Percentiles rank a stretch among this genome's conserved stretches.
Conservation (phyloP, 2,888 invertebrate genomes). For the Tetramorium bicarinatum region DNA sequence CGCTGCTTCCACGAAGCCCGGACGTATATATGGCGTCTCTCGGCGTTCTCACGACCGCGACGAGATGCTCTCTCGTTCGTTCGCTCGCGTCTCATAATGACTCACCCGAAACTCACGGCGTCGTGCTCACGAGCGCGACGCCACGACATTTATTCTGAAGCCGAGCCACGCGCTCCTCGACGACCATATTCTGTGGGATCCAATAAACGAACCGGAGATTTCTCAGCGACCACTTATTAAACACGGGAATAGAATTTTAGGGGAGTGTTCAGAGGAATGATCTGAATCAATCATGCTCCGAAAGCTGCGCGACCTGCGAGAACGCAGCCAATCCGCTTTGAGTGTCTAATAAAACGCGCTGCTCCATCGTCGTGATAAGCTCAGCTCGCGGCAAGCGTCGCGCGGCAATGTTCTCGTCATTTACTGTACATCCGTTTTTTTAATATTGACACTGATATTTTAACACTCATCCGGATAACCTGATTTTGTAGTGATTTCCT, state of each 20-base stretch:
- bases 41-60: slow-evolving; percentile 57
- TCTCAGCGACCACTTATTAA: slow-evolving; percentile 72
- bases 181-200: slow-evolving; percentile 73
- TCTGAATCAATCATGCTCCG: slow-evolving; percentile 70
- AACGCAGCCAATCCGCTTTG: slow-evolving; percentile 33
- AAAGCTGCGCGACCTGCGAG: slow-evolving; percentile 47
- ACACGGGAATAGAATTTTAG: slow-evolving; percentile 69
- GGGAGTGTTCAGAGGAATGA: slow-evolving; percentile 66
- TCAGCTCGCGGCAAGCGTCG: slow-evolving; percentile 60
- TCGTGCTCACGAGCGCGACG: slow-evolving; percentile 4
- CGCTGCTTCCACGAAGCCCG: slow-evolving; percentile 61
- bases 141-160: slow-evolving; percentile 55
- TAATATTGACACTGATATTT: slow-evolving; percentile 9
- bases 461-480: slow-evolving; percentile 41
- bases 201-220: slow-evolving; percentile 72
- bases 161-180: slow-evolving; percentile 73
- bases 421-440: slow-evolving; percentile 20
- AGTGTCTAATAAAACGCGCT: slow-evolving; percentile 34
- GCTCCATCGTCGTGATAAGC: slow-evolving; percentile 39
- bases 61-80: slow-evolving; percentile 29
- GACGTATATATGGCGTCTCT: slow-evolving; percentile 49
- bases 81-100: slow-evolving; percentile 43
- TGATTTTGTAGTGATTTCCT: slow-evolving; percentile 13
- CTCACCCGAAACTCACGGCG: slow-evolving; percentile 34
- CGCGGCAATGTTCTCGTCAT: slow-evolving; percentile 10